Percentiles rank a stretch among this genome's conserved stretches.
phyloP scores from a whole-genome alignment of 2,888 invertebrate species.

The Torymus aiolomorphi region DNA sequence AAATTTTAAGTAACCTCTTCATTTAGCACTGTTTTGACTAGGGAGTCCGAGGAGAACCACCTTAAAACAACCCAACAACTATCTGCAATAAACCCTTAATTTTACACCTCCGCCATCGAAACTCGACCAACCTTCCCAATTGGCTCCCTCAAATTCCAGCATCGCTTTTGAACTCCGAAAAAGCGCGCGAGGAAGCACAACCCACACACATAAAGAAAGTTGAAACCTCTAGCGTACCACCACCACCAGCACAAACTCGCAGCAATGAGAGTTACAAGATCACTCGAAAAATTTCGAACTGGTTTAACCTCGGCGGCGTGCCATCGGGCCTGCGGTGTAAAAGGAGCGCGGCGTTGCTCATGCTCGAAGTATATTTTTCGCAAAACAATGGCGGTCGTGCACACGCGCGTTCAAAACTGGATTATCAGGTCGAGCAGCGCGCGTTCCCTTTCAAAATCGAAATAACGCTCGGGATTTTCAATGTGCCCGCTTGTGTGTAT shows the following conservation, averaged over 20 bases:
- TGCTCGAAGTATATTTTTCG: background rate
- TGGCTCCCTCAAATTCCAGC: too few species aligned
- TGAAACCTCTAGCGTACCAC: background rate
- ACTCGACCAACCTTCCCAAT: too few species aligned
- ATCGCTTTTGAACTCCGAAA: too few species aligned
- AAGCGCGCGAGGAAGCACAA: too few species aligned
- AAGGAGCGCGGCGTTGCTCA: background rate
- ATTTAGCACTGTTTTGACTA: too few species aligned
- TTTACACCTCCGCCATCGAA: too few species aligned
- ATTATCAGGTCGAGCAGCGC: conserved; percentile 41
- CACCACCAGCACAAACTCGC: background rate
- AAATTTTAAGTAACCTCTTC: too few species aligned
- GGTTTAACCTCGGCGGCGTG: background rate
- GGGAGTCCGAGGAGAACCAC: too few species aligned
- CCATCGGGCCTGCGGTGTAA: too few species aligned
- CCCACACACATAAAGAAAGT: conserved; percentile 6
- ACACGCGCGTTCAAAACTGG: background rate
- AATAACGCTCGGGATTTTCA: conserved; percentile 37
- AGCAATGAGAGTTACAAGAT: background rate
- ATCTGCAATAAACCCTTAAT: too few species aligned
- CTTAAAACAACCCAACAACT: too few species aligned
- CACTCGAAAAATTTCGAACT: conserved; percentile 34
- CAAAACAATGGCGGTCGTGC: conserved; percentile 15
- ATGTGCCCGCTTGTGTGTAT: too few species aligned
- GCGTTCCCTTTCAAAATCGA: conserved; percentile 31